Evolutionary conservation across 2,888 invertebrate genomes (phyloP), one percentile per base, ranked within the genome.

Genomic region (Hirtodrosophila duncani): DNA sequence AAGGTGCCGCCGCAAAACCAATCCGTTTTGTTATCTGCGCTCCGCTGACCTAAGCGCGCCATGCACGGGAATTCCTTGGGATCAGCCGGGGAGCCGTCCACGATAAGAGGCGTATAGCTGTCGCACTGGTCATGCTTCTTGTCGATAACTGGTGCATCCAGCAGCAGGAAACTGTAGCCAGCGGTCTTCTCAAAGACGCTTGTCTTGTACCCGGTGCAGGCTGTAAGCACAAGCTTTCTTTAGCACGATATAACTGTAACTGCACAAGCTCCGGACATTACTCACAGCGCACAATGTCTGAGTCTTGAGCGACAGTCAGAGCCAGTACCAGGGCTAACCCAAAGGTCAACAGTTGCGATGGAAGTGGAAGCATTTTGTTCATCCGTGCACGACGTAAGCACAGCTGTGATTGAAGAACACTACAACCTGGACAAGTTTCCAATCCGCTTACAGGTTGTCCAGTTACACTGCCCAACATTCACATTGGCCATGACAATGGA

Each of bases 51-150:
- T 29, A 75, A 11, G 3, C 81, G 72, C 4, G 81, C 81, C 48
- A 84, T 84, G 26, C 74, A 82, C 0, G 86, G 81, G 49, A 86
- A 86, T 48, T 86, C 86, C 38, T 78, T 79, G 0, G 82, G 64
- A 6, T 57, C 45, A 0, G 86, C 85, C 2, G 67, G 63, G 23
- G 37, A 51, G 2, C 84, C 84, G 4, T 68, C 83, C 3, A 82
- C 65, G 20, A 85, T 71, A 2, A 84, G 94, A 39, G 93, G 70
- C 10, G 62, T 46, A 6, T 64, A 63, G 21, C 41, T 53, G 7
- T 41, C 60, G 34, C 83, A 83, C 13, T 52, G 51, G 50, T 83
- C 77, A 26, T 65, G 8, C 1, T 44, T 57, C 17, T 61, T 53
- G 3, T 24, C 34, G 8, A 46, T 33, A 20, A 68, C 53, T 1